Base-by-base conservation (phyloP, 2,797 vertebrate genomes). In the Natrix natrix region DNA sequence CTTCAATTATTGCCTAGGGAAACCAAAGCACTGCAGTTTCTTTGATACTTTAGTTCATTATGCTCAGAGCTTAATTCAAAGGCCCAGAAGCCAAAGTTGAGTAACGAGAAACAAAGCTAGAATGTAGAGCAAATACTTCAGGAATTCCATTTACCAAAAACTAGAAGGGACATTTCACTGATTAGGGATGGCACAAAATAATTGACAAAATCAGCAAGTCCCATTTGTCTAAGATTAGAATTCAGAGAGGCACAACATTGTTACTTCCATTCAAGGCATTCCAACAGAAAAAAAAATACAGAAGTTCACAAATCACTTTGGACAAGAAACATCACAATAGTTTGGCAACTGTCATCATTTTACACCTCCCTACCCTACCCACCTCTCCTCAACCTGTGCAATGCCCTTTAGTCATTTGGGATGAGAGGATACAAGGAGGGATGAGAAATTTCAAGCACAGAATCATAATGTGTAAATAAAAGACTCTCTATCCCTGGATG, bases 271-370 rank as follows among this genome's bases (percentile, higher is more conserved):
- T 96, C 97, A 97, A 97, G 96, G 96, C 97, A 96, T 97, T 96
- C 95, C 94, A 93, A 92, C 96, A 93, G 93, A 90, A 92, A 91
- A 96, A 94, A 96, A 94, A 57, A 95, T 96, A 97, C 96, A 95
- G 91, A 95, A 96, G 66, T 96, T 8, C 1, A 97, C 96, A 97
- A 91, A 93, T 63, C 95, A 96, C 97, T 97, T 96, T 95, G 92
- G 95, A 96, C 95, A 95, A 94, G 94, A 95, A 95, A 97, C 94
- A 92, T 96, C 91, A 95, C 92, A 91, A 96, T 92, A 95, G 92
- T 97, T 97, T 97, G 97, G 97, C 97, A 97, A 97, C 96, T 97
- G 94, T 94, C 95, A 93, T 93, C 94, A 93, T 92, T 83, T 83
- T 57, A 90, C 0, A 54, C 4, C 54, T 88, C 54, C 55, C 55